Evolutionary conservation across 2,888 invertebrate species (phyloP), one percentile per base, ranked within the genome.

Genomic region (Hypsopygia costalis): DNA sequence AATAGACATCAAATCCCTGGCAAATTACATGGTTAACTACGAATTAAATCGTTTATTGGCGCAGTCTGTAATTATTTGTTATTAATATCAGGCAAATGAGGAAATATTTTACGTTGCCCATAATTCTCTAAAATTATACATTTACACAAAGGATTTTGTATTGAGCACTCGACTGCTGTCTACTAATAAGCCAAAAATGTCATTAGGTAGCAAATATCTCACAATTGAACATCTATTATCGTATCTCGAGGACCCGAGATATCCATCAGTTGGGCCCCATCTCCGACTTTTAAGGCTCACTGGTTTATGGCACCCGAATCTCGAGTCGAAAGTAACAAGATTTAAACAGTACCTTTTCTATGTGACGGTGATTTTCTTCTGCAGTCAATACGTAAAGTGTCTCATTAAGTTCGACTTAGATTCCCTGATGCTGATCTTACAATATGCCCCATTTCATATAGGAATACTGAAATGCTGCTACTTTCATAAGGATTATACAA

Each of bases 401-500:
- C 34, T 56, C 3, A 44, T 73, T 9, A 52, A 51, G 29, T 60
- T 66, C 9, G 53, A 64, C 21, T 1, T 44, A 1, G 58, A 51
- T n/a, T 63, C 67, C 1, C 34, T 81, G 0, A 63, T 63, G 35
- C 50, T 69, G 4, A 64, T 81, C 20, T 49, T 81, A 0, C 69
- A 78, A 39, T 75, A 69, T 37, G 70, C 71, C 3, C 80, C 81
- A 1, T 81, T 80, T 43, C 81, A 81, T 40, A 62, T 80, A 49
- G 79, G 79, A 0, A 57, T 78, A 1, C 22, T 71, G 73, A 81
- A 81, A 44, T 41, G 63, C 1, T 68, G 28, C 44, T 0, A 60
- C 35, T 80, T 81, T 36, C 57, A 63, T 41, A 72, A 59, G 43
- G 46, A 77, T 44, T 62, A 72, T 41, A 50, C 54, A 33, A 55